A percentile compares a stretch with the other conserved stretches of the same genome.
Conservation (phyloP, 2,797 vertebrate species). For the Todus mexicanus region DNA sequence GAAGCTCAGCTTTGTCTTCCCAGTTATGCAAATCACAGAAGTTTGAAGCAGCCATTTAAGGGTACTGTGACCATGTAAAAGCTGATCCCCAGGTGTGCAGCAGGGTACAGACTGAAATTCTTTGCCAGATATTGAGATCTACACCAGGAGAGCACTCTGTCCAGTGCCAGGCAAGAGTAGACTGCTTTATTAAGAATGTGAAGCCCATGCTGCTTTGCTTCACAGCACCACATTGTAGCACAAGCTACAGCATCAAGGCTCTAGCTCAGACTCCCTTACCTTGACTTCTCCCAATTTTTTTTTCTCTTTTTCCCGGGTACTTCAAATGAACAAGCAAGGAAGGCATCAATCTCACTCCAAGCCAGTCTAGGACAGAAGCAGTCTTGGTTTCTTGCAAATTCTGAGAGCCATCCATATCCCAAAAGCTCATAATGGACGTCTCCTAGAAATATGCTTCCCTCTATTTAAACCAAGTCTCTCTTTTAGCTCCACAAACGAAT, state of each 20-base stretch:
- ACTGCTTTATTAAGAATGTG: neutral
- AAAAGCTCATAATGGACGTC: neutral
- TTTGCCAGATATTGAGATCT: neutral
- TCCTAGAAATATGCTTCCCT: neutral
- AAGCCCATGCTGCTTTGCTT: neutral
- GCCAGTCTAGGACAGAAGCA: neutral
- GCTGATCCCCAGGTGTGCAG: neutral
- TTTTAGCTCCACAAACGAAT: neutral
- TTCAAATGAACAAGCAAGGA: neutral
- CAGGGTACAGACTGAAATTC: neutral
- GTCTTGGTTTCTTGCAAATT: neutral
- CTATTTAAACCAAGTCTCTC: neutral
- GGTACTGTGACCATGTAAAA: fast-evolving
- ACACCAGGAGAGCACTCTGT: neutral
- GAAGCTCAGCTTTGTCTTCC: neutral
- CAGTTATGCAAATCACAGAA: neutral
- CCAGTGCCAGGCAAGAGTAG: neutral
- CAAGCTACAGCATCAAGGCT: neutral
- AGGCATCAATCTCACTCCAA: neutral
- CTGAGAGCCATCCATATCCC: neutral
- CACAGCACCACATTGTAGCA: neutral
- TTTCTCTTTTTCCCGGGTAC: neutral
- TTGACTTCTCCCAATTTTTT: neutral
- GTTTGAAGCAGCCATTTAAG: neutral
- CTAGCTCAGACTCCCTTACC: neutral